Conservation (phyloP, 1,140 invertebrate genomes). For the Meloidogyne chitwoodi region DNA sequence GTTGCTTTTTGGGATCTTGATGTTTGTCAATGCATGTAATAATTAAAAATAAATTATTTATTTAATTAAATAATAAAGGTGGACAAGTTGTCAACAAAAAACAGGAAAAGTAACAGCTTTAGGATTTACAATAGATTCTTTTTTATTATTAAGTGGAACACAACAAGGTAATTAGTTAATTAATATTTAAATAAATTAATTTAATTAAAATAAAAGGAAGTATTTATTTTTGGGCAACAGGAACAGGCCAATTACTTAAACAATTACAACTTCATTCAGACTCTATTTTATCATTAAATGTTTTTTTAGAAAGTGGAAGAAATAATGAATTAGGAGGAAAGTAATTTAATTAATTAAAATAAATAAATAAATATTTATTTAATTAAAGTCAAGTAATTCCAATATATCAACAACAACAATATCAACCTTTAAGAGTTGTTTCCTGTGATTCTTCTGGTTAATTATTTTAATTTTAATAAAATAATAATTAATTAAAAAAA, state of each 20-base stretch:
- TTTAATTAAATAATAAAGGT: neutral
- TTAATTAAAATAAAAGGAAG: neutral
- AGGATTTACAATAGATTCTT: slow-evolving; percentile 40
- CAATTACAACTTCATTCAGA: slow-evolving; percentile 36
- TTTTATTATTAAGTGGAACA: slow-evolving; percentile 37
- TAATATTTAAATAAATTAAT: neutral
- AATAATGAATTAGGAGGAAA: neutral
- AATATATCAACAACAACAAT: neutral
- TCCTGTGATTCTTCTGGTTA: slow-evolving; percentile 35
- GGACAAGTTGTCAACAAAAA: slow-evolving; percentile 39
- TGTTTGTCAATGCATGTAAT: slow-evolving; percentile 43
- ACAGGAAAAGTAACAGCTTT: slow-evolving; percentile 41
- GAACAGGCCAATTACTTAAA: slow-evolving; percentile 38
- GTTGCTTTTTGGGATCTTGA: slow-evolving; percentile 48
- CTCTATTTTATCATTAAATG: slow-evolving; percentile 10
- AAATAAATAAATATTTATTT: neutral
- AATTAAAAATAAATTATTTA: neutral
- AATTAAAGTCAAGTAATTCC: neutral
- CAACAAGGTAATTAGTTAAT: slow-evolving; percentile 12
- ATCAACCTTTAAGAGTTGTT: slow-evolving; percentile 1
- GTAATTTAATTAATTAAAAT: too few species aligned
- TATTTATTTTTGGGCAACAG: slow-evolving; percentile 42
- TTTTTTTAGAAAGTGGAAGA: slow-evolving; percentile 20
- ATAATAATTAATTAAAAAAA: neutral
- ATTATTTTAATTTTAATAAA: neutral